phyloP scores from a whole-genome alignment of 2,888 invertebrate genomes.

The Lumbricus terrestris region DNA sequence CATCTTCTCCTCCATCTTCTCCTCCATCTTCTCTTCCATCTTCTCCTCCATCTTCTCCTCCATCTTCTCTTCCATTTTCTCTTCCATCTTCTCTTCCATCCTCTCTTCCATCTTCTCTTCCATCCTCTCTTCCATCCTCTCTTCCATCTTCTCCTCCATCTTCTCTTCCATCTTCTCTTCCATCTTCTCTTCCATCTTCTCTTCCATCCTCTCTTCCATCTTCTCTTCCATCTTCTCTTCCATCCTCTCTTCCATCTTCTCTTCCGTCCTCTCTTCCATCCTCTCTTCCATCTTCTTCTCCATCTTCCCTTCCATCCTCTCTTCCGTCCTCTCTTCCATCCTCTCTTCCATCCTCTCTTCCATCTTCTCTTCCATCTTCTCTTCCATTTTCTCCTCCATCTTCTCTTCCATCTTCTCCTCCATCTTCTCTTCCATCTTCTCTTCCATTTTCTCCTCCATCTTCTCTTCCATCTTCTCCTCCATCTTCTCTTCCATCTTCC shows the following conservation, averaged over 20 bases:
- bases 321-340: neutral
- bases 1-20: neutral
- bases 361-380: neutral
- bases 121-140: neutral
- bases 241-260: neutral
- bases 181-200: neutral
- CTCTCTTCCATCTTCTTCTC: neutral
- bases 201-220: neutral
- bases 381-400: too few relatives aligned
- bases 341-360: neutral
- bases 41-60: neutral
- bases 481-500: neutral
- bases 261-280: neutral
- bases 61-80: neutral
- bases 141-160: neutral
- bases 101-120: neutral
- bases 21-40: neutral
- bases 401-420: too few relatives aligned
- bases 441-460: neutral
- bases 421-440: neutral
- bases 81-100: neutral
- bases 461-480: neutral
- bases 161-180: neutral
- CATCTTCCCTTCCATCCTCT: neutral
- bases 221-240: neutral